A percentile compares a stretch with the other conserved stretches of the same genome.
Conservation (phyloP, 2,113 vertebrate species). For the Pelecanus crispus region DNA sequence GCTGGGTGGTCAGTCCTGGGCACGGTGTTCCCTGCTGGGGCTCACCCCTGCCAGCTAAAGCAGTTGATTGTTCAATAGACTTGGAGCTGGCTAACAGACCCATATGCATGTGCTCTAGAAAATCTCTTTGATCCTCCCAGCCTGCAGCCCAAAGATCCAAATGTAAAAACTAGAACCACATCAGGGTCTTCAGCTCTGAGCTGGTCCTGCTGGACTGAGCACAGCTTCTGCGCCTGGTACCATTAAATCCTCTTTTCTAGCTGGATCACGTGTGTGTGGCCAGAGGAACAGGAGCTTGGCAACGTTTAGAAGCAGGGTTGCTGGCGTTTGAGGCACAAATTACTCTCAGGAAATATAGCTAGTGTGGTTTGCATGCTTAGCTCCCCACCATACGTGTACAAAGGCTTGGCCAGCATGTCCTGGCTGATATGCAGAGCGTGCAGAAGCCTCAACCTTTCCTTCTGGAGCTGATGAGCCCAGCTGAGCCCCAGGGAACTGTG, state of each 20-base stretch:
- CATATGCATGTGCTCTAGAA: neutral
- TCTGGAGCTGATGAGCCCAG: neutral
- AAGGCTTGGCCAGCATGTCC: neutral
- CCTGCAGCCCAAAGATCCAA: neutral
- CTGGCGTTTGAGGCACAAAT: neutral
- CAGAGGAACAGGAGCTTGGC: neutral
- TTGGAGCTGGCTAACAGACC: neutral
- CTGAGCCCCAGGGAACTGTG: neutral
- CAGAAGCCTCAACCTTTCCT: neutral
- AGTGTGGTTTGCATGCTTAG: neutral
- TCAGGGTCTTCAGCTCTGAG: neutral
- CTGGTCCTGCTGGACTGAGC: neutral
- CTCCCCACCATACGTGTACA: neutral
- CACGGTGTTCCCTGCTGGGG: neutral
- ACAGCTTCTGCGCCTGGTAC: fast-evolving
- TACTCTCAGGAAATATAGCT: neutral
- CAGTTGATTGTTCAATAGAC: neutral
- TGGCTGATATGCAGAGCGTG: fast-evolving
- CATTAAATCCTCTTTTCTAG: neutral
- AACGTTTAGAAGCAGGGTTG: neutral
- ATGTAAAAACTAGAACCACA: neutral
- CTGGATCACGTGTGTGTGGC: neutral
- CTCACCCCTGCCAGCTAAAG: neutral
- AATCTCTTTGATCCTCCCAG: neutral
- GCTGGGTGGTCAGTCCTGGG: neutral